Evolutionary conservation across 2,888 invertebrate species (phyloP).

Genomic region (Heliconius charithonia): DNA sequence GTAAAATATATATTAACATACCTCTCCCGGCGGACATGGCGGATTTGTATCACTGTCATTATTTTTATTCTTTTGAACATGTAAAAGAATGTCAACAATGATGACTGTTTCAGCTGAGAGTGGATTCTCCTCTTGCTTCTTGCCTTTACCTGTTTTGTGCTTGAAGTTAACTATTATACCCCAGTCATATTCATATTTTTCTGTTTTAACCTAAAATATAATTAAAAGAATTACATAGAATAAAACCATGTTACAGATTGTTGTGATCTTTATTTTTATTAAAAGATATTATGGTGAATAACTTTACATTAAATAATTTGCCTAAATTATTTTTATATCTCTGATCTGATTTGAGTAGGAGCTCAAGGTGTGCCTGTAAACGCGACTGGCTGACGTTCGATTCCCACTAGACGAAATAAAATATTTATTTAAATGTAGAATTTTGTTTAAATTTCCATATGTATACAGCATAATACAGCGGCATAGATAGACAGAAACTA

Average conservation of each 20-base stretch:
- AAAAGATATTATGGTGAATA: background rate
- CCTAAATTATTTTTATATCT: no score
- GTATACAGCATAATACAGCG: no score
- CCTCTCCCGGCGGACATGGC: slow-evolving; percentile 88
- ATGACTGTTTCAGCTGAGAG: slow-evolving; percentile 85
- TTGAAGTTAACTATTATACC: slow-evolving; percentile 97
- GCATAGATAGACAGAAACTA: no score
- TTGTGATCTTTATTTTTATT: background rate
- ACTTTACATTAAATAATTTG: background rate
- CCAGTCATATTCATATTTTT: slow-evolving; percentile 96
- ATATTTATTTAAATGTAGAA: no score
- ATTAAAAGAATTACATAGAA: background rate
- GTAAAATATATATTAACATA: slow-evolving; percentile 48
- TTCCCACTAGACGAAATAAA: no score
- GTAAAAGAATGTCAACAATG: slow-evolving; percentile 92
- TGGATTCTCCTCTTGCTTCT: slow-evolving; percentile 80
- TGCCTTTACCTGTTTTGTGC: slow-evolving; percentile 84
- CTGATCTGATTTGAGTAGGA: no score
- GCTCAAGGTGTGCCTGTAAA: no score
- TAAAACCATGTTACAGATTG: background rate
- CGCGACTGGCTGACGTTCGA: no score
- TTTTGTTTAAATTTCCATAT: no score
- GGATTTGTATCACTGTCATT: slow-evolving; percentile 85
- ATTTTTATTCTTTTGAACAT: slow-evolving; percentile 87
- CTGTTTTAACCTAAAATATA: slow-evolving; percentile 87